Base-by-base conservation (phyloP, 2,797 vertebrate genomes). In the Phataginus tetradactyla region DNA sequence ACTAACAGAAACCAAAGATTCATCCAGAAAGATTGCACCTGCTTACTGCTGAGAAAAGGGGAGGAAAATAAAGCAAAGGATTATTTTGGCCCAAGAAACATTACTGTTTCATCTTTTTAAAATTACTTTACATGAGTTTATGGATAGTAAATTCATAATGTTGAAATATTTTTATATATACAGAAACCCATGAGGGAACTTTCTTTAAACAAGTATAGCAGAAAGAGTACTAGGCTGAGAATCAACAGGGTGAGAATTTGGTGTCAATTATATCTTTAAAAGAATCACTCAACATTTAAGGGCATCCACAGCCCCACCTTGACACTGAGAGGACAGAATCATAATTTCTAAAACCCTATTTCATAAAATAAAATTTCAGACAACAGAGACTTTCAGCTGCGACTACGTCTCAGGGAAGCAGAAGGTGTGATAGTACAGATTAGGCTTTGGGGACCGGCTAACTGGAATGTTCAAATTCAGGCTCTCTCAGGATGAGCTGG, bases 21-120 rank as follows among this genome's bases (percentile, higher is more conserved):
- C 29, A 69, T 55, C 53, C 21, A 94, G 69, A 90, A 55, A 77
- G 39, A 61, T 61, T 74, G 74, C 3, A 78, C 7, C 13, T 79
- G 74, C 18, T 97, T 45, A 89, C 20, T 69, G 29, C 39, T 96
- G 57, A 93, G 64, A 91, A 94, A 88, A 78, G 18, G 11, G 25
- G 63, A 79, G 69, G 12, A 89, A 94, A 96, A 75, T 25, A 92
- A 78, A 79, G 49, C 45, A 89, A 78, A 68, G 18, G 32, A 61
- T 57, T 96, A 57, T 79, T 95, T 92, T 53, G 85, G 23, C 32
- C 5, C 37, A 63, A 93, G 9, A 90, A 91, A 51, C 12, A 96
- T 15, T 29, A 84, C 37, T 25, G 3, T 39, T 59, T 59, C 18
- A 86, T 64, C n/a, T 80, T 96, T 91, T 83, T 3, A 91, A 91